phyloP scores from a whole-genome alignment of 1,140 invertebrate species.

The Drosophila orena region DNA sequence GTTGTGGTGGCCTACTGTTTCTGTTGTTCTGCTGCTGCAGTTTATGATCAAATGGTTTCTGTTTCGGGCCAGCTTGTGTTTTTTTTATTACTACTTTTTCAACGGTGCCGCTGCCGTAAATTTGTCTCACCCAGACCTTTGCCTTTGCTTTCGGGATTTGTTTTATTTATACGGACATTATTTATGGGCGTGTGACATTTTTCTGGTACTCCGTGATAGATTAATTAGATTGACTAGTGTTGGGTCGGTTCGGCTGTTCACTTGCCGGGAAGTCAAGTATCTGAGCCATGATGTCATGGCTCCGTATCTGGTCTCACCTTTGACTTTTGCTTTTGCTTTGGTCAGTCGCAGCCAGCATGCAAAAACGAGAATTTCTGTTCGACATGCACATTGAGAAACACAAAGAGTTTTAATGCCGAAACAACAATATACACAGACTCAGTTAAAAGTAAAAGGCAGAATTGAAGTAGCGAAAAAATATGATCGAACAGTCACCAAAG shows the following conservation, averaged over 20 bases:
- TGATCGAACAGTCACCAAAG: conserved; percentile 31
- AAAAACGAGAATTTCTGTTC: conserved; percentile 58
- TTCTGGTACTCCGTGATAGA: conserved; percentile 39
- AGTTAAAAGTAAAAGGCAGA: conserved; percentile 57
- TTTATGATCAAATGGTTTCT: conserved; percentile 50
- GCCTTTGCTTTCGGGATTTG: conserved; percentile 14
- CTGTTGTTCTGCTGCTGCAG: conserved; percentile 22
- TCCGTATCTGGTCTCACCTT: conserved; percentile 58
- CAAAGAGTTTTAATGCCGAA: conserved; percentile 40
- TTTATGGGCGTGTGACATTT: conserved; percentile 59
- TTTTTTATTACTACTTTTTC: conserved; percentile 26
- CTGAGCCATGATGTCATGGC: conserved; percentile 69
- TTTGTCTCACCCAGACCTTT: conserved; percentile 55
- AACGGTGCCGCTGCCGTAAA: conserved; percentile 33
- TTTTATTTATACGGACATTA: conserved; percentile 27
- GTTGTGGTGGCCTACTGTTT: conserved; percentile 39
- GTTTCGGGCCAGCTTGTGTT: conserved; percentile 15
- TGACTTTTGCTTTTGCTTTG: conserved; percentile 52
- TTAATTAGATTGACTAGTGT: conserved; percentile 53
- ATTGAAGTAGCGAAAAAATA: conserved; percentile 7
- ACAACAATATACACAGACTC: conserved; percentile 18
- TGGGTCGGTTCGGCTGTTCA: conserved; percentile 34
- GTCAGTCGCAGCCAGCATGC: conserved; percentile 52
- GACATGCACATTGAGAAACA: conserved; percentile 54
- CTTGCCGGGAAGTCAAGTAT: conserved; percentile 43